phyloP scores from a whole-genome alignment of 2,113 vertebrate species.

The Nymphicus hollandicus region DNA sequence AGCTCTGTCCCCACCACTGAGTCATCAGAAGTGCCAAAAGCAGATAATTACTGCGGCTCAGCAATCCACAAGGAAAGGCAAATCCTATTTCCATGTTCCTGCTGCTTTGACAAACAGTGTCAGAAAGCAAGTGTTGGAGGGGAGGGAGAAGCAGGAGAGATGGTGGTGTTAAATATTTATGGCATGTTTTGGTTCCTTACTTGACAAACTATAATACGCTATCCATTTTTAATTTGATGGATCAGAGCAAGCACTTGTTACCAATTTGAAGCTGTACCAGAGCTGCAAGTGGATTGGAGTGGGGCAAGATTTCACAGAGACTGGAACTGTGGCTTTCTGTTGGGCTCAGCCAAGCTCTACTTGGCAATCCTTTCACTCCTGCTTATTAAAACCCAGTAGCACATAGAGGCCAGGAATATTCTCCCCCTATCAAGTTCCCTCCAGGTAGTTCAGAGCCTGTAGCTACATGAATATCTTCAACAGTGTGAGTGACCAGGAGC shows the following conservation, averaged over 20 bases:
- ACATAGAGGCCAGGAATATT: background rate
- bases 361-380: background rate
- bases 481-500: background rate
- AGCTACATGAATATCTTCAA: background rate
- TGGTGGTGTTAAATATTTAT: conserved; percentile 71
- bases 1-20: conserved; percentile 2
- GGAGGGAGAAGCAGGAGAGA: background rate
- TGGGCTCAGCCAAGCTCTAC: background rate
- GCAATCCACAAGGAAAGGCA: conserved; percentile 53
- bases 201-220: conserved; percentile 70
- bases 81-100: conserved; percentile 52
- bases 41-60: conserved; percentile 24
- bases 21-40: conserved; percentile 27
- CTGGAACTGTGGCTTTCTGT: background rate
- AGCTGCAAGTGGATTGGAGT: conserved; percentile 1
- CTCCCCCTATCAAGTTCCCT: background rate
- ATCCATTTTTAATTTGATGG: conserved; percentile 75
- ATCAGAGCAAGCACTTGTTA: conserved; percentile 69
- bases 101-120: conserved; percentile 60
- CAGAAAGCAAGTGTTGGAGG: conserved; percentile 20
- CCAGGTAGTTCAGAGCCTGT: background rate
- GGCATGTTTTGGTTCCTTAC: conserved; percentile 67
- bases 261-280: conserved; percentile 56
- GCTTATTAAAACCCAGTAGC: background rate
- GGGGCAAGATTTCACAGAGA: background rate